Percentiles rank a stretch among this genome's conserved stretches.
Evolutionary conservation across 2,888 invertebrate genomes (phyloP).

Genomic region (Phaedon cochleariae): DNA sequence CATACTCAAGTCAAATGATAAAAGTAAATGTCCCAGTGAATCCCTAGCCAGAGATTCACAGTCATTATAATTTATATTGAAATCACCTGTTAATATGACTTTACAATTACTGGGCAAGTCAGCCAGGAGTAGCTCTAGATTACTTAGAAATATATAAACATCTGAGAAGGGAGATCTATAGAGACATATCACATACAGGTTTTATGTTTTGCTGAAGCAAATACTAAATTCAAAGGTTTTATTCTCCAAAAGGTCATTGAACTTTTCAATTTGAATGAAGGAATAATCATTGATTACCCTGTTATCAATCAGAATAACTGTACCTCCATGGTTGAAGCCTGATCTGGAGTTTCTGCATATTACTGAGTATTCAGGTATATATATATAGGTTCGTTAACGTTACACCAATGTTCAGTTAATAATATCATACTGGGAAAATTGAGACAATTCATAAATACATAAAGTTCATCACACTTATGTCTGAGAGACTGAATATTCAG

Average conservation of each 20-base stretch:
- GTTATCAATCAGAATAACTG: neutral
- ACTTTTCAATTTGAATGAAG: neutral
- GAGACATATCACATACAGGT: neutral
- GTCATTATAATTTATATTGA: constrained; percentile 9
- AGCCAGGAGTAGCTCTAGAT: neutral
- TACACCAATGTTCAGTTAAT: constrained; percentile 8
- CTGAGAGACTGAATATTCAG: constrained; percentile 7
- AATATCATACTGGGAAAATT: constrained; percentile 3
- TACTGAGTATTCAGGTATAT: neutral
- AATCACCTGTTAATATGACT: constrained; percentile 3
- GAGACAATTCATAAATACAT: constrained; percentile 1
- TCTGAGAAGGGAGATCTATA: constrained; percentile 3
- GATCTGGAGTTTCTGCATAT: neutral
- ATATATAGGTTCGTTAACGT: neutral
- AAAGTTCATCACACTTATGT: constrained; percentile 3
- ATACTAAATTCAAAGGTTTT: constrained; percentile 1
- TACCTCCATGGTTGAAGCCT: neutral
- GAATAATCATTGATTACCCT: neutral
- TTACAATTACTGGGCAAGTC: neutral
- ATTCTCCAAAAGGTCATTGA: neutral
- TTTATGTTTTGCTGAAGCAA: neutral
- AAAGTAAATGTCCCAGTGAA: neutral
- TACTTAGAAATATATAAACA: neutral
- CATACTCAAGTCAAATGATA: constrained; percentile 3
- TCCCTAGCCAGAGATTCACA: neutral